phyloP scores from a whole-genome alignment of 2,797 vertebrate genomes.

The Enteromius anoplus region DNA sequence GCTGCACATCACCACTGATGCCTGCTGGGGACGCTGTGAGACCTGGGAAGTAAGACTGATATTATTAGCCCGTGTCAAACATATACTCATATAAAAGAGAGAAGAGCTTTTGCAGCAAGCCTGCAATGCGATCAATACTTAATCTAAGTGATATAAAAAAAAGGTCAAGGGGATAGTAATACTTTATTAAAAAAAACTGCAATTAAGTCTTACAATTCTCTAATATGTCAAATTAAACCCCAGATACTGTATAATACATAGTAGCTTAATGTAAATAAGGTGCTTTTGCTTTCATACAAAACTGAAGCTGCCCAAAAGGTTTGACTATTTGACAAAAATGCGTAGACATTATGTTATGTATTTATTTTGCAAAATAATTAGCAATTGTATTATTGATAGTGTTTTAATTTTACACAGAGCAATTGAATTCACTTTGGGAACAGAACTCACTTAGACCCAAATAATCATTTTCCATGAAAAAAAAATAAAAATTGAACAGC shows the following conservation, averaged over 20 bases:
- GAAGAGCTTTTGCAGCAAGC: background rate
- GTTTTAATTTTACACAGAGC: background rate
- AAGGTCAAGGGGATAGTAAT: background rate
- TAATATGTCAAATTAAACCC: background rate
- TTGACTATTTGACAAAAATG: background rate
- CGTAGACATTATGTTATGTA: background rate
- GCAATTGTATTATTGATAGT: constrained; percentile 16
- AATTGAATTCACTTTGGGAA: background rate
- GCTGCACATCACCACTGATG: constrained; percentile 88
- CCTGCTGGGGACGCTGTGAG: constrained; percentile 96
- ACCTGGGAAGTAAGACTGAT: constrained; percentile 90
- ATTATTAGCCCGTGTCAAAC: background rate
- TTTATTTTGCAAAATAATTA: background rate
- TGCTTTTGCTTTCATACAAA: background rate
- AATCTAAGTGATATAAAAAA: background rate
- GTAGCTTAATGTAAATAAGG: background rate
- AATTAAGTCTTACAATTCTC: background rate
- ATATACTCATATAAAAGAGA: background rate
- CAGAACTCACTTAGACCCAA: background rate
- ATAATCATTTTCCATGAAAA: constrained; percentile 22
- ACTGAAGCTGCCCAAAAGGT: background rate
- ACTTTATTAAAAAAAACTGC: background rate
- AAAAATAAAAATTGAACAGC: background rate
- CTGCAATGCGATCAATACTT: background rate
- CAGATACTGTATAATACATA: background rate